Evolutionary conservation across 2,888 invertebrate genomes (phyloP).

Genomic region (Gymnoscelis rufifasciata): DNA sequence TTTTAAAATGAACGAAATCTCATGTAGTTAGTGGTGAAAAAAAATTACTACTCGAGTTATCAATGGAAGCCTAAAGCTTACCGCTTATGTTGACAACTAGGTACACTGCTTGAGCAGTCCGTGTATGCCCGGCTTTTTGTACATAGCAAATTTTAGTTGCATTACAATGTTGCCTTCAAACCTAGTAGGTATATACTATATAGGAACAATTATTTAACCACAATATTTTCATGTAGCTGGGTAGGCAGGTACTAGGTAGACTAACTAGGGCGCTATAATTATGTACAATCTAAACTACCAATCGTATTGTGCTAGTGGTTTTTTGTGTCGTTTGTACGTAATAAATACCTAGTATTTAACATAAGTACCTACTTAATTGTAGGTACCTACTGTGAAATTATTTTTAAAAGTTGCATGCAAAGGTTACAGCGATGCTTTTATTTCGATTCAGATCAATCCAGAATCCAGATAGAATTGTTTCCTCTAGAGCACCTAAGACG

Average conservation of each 20-base stretch:
- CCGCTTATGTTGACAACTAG: no score
- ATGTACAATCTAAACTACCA: constrained; percentile 45
- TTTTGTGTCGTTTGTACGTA: constrained; percentile 8
- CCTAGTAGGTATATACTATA: background rate
- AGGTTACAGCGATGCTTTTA: no score
- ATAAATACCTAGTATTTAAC: background rate
- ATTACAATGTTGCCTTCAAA: no score
- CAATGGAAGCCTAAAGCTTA: no score
- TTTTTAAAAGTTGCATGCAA: no score
- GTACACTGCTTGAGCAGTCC: no score
- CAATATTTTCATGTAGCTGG: constrained; percentile 8
- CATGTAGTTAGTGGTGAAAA: no score
- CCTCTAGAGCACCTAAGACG: background rate
- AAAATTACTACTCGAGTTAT: no score
- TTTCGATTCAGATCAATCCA: no score
- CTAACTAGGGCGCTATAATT: constrained; percentile 46
- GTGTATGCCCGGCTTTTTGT: no score
- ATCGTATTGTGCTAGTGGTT: constrained; percentile 10
- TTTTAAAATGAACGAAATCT: no score
- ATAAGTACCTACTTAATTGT: background rate
- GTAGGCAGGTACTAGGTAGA: background rate
- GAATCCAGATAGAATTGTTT: background rate
- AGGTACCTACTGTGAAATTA: background rate
- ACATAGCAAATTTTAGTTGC: no score
- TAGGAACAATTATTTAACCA: background rate